Base-by-base conservation (phyloP, 2,797 vertebrate species). In the Danio choprae region DNA sequence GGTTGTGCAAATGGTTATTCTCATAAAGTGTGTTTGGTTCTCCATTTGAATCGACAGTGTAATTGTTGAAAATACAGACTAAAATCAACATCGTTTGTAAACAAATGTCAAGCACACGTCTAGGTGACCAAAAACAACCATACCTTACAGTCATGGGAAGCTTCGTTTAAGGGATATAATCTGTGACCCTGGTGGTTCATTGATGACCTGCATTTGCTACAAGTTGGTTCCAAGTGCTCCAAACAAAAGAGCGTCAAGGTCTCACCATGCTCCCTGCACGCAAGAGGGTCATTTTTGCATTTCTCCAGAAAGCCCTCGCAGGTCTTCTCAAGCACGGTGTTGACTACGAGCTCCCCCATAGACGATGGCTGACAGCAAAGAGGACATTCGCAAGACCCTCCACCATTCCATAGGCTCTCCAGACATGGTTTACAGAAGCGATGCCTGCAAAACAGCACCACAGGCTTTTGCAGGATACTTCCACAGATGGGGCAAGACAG, bases 401-500 rank as follows among this genome's bases (percentile, higher is more conserved):
- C 40, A 36, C 65, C 86, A 78, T 90, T 90, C 95, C 95, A 96
- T 82, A 89, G 93, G 11, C 89, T 87, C 83, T 87, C 90, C 38
- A 96, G 86, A 56, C 96, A 96, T 16, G 69, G 83, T 86, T 94
- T 94, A 88, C 96, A 96, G 89, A 96, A 97, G 85, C 92, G 94
- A 85, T 96, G 96, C 63, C 91, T 94, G 85, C 95, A 97, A 63
- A 90, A 88, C 0, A 97, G 93, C 2, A 93, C 95, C 81, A 95
- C 95, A 0, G 96, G 95, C 40, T 95, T 92, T 44, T 86, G 91
- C 71, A 96, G 93, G 36, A 95, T 94, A 2, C 94, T 91, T 74
- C 95, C 95, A 85, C 96, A 97, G 81, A 97, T 87, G 60, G 95
- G 95, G 60, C 96, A 96, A 6, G 91, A 91, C 79, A 97, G 89